Evolutionary conservation across 35 echinoderm and acorn worm species (phyloP).

Genomic region (Lytechinus variegatus): DNA sequence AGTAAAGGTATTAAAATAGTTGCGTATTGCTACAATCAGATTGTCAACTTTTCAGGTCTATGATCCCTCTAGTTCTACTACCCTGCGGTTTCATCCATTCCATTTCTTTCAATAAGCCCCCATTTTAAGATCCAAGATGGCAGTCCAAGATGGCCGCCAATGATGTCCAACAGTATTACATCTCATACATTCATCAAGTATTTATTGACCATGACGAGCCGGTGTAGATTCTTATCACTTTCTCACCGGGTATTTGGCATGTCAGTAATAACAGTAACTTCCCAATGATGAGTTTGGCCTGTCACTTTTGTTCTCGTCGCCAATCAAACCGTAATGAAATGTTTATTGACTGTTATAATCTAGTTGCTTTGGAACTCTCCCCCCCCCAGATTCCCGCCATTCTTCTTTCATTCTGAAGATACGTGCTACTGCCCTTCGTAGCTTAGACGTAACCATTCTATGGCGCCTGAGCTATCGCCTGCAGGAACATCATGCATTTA

Average conservation of each 20-base stretch:
- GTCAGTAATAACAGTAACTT: background rate
- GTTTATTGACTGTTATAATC: background rate
- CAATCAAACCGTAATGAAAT: background rate
- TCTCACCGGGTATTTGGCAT: background rate
- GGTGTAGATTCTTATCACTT: conserved; percentile 13
- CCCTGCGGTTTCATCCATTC: background rate
- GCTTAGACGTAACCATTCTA: background rate
- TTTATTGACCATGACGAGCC: conserved; percentile 17
- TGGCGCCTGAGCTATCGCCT: background rate
- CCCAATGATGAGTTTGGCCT: background rate
- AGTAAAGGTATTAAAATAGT: too few relatives aligned
- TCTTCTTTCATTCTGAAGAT: background rate
- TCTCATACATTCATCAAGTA: background rate
- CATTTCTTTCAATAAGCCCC: background rate
- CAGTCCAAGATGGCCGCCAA: background rate
- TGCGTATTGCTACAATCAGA: too few relatives aligned
- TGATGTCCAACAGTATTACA: background rate
- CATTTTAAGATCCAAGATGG: background rate
- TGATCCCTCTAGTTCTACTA: background rate
- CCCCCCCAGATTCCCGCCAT: background rate
- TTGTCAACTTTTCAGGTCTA: background rate
- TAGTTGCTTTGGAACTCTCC: background rate
- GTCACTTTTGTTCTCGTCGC: background rate
- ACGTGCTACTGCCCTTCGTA: background rate
- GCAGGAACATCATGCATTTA: background rate